phyloP scores from a whole-genome alignment of 2,113 vertebrate genomes.

The Okapia johnstoni region DNA sequence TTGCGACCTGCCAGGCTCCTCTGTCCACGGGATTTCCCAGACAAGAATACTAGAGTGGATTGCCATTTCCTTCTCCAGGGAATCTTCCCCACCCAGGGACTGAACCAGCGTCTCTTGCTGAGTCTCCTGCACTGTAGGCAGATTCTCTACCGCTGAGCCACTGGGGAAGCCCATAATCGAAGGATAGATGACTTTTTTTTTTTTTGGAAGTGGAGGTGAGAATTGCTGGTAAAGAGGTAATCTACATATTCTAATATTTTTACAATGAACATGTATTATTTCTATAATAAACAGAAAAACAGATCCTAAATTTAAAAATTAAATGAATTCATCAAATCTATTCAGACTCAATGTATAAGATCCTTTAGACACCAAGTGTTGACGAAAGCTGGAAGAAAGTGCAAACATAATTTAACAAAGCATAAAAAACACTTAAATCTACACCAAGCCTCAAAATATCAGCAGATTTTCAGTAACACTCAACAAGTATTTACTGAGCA shows the following conservation, averaged over 20 bases:
- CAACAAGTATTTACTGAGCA: neutral
- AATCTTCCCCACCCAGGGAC: neutral
- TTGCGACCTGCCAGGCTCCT: neutral
- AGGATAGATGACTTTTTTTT: neutral
- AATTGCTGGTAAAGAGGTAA: neutral
- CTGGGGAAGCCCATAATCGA: neutral
- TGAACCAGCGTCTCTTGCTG: neutral
- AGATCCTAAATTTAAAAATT: neutral
- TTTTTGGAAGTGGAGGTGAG: neutral
- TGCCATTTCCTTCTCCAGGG: neutral
- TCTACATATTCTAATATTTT: neutral
- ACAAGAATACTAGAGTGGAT: neutral
- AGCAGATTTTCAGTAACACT: neutral
- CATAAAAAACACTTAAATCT: slow-evolving; percentile 11
- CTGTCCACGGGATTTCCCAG: neutral
- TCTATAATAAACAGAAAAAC: slow-evolving; percentile 8
- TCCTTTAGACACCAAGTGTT: neutral
- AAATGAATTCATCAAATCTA: neutral
- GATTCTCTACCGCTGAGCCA: neutral
- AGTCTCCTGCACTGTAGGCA: neutral
- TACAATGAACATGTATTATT: neutral
- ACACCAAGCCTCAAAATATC: neutral
- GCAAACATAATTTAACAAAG: slow-evolving; percentile 1
- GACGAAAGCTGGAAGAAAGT: neutral
- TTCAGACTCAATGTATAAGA: neutral